Percentiles rank a stretch among this genome's conserved stretches.
These are phyloP conservation scores for Cerceris rybyensis DNA, from an alignment of 2,888 invertebrate genomes.

Conservation along the genomic window DNA sequence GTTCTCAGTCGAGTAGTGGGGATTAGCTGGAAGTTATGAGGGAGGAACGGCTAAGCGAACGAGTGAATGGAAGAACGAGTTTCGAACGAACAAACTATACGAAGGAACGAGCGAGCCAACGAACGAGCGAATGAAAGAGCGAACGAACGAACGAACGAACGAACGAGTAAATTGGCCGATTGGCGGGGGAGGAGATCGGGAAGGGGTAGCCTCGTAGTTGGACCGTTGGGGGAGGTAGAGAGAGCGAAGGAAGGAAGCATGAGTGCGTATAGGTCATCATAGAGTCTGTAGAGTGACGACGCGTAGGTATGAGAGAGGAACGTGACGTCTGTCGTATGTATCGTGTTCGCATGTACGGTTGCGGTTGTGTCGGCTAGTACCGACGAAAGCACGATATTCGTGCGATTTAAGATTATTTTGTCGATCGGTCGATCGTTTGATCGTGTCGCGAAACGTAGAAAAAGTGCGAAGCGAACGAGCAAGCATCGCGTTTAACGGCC, in stretches of 20 bases:
- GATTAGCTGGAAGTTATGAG: background rate
- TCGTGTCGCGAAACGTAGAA: too few species aligned
- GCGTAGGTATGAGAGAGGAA: conserved; percentile 44
- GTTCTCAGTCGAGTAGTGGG: too few species aligned
- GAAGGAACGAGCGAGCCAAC: background rate
- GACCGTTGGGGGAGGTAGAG: conserved; percentile 23
- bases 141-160: conserved; percentile 36
- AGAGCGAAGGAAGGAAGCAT: conserved; percentile 55
- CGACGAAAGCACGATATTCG: conserved; percentile 1
- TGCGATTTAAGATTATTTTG: background rate
- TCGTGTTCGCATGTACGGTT: conserved; percentile 10
- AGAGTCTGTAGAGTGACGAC: conserved; percentile 48
- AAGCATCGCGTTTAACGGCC: too few species aligned
- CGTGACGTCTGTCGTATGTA: conserved; percentile 36
- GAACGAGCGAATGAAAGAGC: conserved; percentile 34
- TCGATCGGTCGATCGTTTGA: too few species aligned
- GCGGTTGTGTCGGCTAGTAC: conserved; percentile 4
- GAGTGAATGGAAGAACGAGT: conserved; percentile 33
- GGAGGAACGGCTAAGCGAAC: conserved; percentile 7
- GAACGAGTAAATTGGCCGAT: conserved; percentile 6
- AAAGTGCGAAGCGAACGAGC: too few species aligned
- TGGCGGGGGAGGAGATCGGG: conserved; percentile 10
- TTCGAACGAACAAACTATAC: conserved; percentile 32
- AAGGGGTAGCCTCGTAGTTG: background rate
- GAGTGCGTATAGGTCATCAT: conserved; percentile 35